Percentiles rank a stretch among this genome's conserved stretches.
Conservation (phyloP, 2,888 invertebrate genomes). For the Drosophila rellima region DNA sequence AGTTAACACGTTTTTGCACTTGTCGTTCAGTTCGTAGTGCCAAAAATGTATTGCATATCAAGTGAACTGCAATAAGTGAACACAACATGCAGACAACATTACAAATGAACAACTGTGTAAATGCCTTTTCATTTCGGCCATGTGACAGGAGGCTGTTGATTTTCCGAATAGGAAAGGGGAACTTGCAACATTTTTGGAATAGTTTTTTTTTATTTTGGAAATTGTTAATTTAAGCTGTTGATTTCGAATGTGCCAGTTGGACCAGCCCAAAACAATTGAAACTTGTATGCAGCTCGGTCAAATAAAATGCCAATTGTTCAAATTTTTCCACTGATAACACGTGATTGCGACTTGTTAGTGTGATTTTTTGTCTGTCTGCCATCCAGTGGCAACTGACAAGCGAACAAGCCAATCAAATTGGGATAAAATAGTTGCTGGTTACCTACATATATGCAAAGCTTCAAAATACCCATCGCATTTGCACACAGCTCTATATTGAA, state of each 20-base stretch:
- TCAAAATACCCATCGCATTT: conserved; percentile 19
- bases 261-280: conserved; percentile 38
- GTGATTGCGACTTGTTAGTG: conserved; percentile 31
- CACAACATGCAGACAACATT: conserved; percentile 31
- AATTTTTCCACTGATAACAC: conserved; percentile 36
- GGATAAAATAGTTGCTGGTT: conserved; percentile 55
- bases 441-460: conserved; percentile 21
- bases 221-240: conserved; percentile 41
- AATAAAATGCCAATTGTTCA: conserved; percentile 56
- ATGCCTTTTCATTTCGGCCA: conserved; percentile 63
- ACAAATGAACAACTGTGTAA: conserved; percentile 65
- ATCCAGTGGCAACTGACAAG: conserved; percentile 14
- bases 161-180: conserved; percentile 1
- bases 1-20: conserved; percentile 75
- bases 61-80: conserved; percentile 59
- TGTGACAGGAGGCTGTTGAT: conserved; percentile 40
- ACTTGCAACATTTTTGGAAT: neutral
- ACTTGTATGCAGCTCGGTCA: conserved; percentile 27
- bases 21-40: conserved; percentile 50
- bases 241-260: conserved; percentile 33
- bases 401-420: conserved; percentile 71
- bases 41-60: conserved; percentile 68
- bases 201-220: neutral
- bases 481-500: conserved; percentile 65
- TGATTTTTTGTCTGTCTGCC: conserved; percentile 6